These are phyloP conservation scores for Sphinx pinastri DNA, from an alignment of 2,888 invertebrate species.

Conservation along the genomic window DNA sequence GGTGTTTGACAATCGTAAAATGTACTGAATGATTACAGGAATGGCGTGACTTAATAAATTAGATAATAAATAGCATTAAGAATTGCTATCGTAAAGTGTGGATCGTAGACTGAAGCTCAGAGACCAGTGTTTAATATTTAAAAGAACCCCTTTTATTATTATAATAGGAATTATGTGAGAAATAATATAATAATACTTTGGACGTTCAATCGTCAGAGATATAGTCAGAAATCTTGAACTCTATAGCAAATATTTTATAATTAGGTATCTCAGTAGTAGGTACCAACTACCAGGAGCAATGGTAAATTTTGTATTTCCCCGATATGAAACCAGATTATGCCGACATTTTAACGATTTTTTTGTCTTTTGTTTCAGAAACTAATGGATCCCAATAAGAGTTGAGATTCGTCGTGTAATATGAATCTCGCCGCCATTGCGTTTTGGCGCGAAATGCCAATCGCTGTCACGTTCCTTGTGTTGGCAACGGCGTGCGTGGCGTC, in stretches of 20 bases:
- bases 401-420: slow-evolving; percentile 69
- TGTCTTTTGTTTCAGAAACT: slow-evolving; percentile 73
- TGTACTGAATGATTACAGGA: slow-evolving; percentile 6
- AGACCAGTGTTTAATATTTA: no score
- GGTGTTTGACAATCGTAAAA: slow-evolving; percentile 17
- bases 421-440: slow-evolving; percentile 66
- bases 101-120: background rate
- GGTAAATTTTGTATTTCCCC: no score
- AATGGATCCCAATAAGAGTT: slow-evolving; percentile 78
- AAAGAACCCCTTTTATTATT: no score
- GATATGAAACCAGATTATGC: no score
- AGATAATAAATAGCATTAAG: background rate
- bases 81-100: background rate
- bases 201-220: no score
- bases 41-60: slow-evolving; percentile 6
- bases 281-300: no score
- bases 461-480: slow-evolving; percentile 61
- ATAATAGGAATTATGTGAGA: no score
- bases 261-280: no score
- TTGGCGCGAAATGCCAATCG: slow-evolving; percentile 77
- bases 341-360: slow-evolving; percentile 22
- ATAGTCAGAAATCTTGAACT: no score
- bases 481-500: slow-evolving; percentile 60
- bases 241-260: no score
- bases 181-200: no score